Conservation (phyloP, 2,888 invertebrate genomes). For the Galeopsomyia nigrocyanea region DNA sequence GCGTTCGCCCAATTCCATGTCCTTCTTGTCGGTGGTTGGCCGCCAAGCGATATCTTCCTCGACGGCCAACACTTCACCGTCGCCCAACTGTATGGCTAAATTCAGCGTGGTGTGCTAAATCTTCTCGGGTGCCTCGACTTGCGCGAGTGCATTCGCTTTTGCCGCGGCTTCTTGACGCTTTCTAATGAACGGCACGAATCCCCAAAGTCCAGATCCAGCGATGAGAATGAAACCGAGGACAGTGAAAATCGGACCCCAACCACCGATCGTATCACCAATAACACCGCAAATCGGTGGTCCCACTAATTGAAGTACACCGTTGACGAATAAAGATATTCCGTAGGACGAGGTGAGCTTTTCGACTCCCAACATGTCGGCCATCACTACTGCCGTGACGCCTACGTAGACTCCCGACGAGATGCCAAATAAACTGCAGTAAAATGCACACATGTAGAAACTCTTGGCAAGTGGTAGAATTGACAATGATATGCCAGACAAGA, state of each 20-base stretch:
- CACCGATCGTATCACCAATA: slow-evolving; percentile 76
- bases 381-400: slow-evolving; percentile 88
- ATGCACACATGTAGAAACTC: slow-evolving; percentile 76
- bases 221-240: slow-evolving; percentile 81
- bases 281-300: slow-evolving; percentile 88
- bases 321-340: slow-evolving; percentile 87
- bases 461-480: slow-evolving; percentile 79
- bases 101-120: slow-evolving; percentile 21
- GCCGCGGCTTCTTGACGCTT: slow-evolving; percentile 57
- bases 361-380: slow-evolving; percentile 89
- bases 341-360: slow-evolving; percentile 89
- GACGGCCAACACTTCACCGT: neutral
- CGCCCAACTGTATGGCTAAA: neutral
- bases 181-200: slow-evolving; percentile 80
- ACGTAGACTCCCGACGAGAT: slow-evolving; percentile 88
- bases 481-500: slow-evolving; percentile 83
- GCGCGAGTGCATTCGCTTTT: neutral
- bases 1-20: slow-evolving; percentile 23
- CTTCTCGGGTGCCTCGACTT: slow-evolving; percentile 11
- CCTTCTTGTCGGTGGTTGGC: slow-evolving; percentile 2
- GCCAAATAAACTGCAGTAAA: slow-evolving; percentile 83
- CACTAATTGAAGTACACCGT: slow-evolving; percentile 84
- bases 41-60: slow-evolving; percentile 13
- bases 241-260: slow-evolving; percentile 81
- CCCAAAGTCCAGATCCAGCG: slow-evolving; percentile 82